Evolutionary conservation across 2,113 vertebrate species (phyloP).

Genomic region (Psittacula cyanocephala): DNA sequence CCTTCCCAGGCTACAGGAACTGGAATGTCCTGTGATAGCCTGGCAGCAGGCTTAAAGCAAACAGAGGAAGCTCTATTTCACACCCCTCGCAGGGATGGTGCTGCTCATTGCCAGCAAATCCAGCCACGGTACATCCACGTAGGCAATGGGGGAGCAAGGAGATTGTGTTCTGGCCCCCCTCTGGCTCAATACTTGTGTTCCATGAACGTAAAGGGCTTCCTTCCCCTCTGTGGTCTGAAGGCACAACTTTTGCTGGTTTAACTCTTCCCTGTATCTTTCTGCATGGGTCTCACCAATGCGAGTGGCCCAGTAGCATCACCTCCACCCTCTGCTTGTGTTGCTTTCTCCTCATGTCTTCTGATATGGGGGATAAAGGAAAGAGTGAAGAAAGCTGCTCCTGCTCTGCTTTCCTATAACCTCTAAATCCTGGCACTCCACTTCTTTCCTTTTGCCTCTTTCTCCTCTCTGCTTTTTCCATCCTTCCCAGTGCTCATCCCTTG

Average conservation of each 20-base stretch:
- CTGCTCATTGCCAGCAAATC: not conserved
- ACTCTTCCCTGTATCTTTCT: not conserved
- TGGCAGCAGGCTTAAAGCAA: not conserved
- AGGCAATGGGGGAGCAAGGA: not conserved
- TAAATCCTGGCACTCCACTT: not conserved
- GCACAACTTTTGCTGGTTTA: not conserved
- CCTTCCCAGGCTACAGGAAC: not conserved
- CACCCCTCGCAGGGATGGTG: not conserved
- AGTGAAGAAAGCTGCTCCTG: not conserved
- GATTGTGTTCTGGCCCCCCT: not conserved
- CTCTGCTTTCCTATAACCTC: not conserved
- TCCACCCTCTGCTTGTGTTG: not conserved
- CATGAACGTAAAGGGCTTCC: not conserved
- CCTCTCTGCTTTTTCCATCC: not conserved
- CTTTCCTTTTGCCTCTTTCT: not conserved
- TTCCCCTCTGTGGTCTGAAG: not conserved
- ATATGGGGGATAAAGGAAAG: not conserved
- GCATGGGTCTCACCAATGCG: too few relatives aligned
- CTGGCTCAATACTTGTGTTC: not conserved
- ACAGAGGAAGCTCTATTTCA: not conserved
- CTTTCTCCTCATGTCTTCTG: not conserved
- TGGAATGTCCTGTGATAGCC: not conserved
- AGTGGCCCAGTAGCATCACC: not conserved
- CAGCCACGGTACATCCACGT: accelerated
- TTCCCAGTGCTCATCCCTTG: not conserved